Evolutionary conservation across 2,888 invertebrate species (phyloP).

Genomic region (Zaprionus obscuricornis): DNA sequence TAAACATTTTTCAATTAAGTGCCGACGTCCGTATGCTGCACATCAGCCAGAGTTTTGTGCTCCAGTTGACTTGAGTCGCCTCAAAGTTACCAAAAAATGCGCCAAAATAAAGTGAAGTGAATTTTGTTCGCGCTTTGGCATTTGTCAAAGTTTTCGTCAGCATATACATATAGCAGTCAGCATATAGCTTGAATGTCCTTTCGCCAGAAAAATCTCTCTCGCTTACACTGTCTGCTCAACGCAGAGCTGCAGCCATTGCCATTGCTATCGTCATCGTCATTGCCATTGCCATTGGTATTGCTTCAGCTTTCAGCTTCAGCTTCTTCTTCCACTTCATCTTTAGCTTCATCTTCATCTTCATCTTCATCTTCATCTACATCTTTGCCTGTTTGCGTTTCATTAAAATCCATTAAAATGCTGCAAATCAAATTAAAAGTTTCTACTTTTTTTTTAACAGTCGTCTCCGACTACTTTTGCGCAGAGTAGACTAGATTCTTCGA

Average conservation of each 20-base stretch:
- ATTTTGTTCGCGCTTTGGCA: slow-evolving; percentile 78
- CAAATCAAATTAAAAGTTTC: slow-evolving; percentile 80
- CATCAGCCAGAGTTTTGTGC: slow-evolving; percentile 46
- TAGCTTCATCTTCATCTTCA: too few species aligned
- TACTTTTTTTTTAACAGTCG: slow-evolving; percentile 50
- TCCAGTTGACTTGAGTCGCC: slow-evolving; percentile 43
- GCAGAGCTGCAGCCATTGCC: slow-evolving; percentile 19
- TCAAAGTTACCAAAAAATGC: slow-evolving; percentile 66
- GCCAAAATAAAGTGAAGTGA: slow-evolving; percentile 64
- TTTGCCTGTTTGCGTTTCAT: slow-evolving; percentile 78
- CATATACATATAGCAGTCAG: too few species aligned
- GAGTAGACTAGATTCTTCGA: too few species aligned
- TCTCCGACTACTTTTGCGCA: slow-evolving; percentile 58
- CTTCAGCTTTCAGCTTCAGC: slow-evolving; percentile 9
- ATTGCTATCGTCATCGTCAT: too few species aligned
- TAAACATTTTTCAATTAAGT: slow-evolving; percentile 77
- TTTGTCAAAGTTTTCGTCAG: slow-evolving; percentile 71
- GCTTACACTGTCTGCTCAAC: too few species aligned
- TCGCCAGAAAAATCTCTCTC: slow-evolving; percentile 46
- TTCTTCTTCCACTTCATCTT: too few species aligned
- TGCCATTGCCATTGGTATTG: slow-evolving; percentile 1
- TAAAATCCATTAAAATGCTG: slow-evolving; percentile 80
- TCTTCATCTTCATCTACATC: too few species aligned
- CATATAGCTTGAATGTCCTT: slow-evolving; percentile 74
- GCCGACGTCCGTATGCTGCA: slow-evolving; percentile 41